Base-by-base conservation (phyloP, 2,797 vertebrate genomes). In the Ctenopoma multispine region DNA sequence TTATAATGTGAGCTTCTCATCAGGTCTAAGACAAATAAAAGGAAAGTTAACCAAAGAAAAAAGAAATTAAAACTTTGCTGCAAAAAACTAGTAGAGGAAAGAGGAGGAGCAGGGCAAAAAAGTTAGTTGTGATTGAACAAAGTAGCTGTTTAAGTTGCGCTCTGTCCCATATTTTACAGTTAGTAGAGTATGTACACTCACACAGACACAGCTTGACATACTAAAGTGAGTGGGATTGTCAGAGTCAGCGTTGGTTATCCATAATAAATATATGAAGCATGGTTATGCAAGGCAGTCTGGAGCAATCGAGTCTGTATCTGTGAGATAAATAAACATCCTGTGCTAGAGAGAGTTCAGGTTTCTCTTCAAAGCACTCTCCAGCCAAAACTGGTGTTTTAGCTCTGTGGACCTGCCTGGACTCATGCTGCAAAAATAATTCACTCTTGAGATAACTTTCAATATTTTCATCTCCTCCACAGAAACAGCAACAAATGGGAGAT, bases 391-490 rank as follows among this genome's bases (percentile, higher is more conserved):
- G 83, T 87, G 89, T 90, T 90, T 83, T 86, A 86, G 82, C 87
- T 90, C 84, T 3, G 51, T 82, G 77, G 82, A 83, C 72, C 85
- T 75, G 86, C 79, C 75, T 49, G 77, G 84, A 83, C 84, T 70
- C 83, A 72, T 66, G 75, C 79, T 79, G 89, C 81, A 88, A 88
- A 87, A 92, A 91, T 84, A 90, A 93, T 91, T 93, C 89, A 91
- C 72, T 87, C 91, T 86, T 92, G 92, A 87, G 87, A 92, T 86
- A 89, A 91, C 90, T 91, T 86, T 90, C 80, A 82, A 74, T 83
- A 78, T 79, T 90, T 86, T 91, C 84, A 81, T 78, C 91, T 78
- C 75, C n/a, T 11, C 24, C 24, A 2, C 71, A 40, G 50, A 41
- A 89, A 88, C 51, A 90, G 81, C 81, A 90, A 83, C 79, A 81